A percentile compares a stretch with the other conserved stretches of the same genome.
phyloP scores from a whole-genome alignment of 2,888 invertebrate species.

The Nomada ruficornis region DNA sequence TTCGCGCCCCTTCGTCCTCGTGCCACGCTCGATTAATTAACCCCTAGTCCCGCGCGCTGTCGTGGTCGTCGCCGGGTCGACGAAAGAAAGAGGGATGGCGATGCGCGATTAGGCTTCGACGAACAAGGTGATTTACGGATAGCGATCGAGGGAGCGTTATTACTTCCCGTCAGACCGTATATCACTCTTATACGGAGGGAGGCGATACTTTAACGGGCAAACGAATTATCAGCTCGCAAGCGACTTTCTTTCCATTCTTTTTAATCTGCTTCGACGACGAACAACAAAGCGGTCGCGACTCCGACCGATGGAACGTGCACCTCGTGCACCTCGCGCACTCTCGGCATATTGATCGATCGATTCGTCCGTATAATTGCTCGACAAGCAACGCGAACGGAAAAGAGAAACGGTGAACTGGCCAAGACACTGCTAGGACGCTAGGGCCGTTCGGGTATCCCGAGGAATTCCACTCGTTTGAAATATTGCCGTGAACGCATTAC shows the following conservation, averaged over 20 bases:
- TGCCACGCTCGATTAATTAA: slow-evolving; percentile 34
- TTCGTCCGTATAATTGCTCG: slow-evolving; percentile 67
- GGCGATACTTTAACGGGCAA: slow-evolving; percentile 45
- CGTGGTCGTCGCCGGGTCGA: not conserved
- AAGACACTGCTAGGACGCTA: slow-evolving; percentile 40
- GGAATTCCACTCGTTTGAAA: slow-evolving; percentile 78
- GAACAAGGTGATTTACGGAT: slow-evolving; percentile 58
- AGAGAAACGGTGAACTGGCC: not conserved
- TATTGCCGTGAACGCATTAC: slow-evolving; percentile 78
- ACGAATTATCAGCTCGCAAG: slow-evolving; percentile 48
- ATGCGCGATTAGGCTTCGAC: slow-evolving; percentile 50
- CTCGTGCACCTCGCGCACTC: not conserved
- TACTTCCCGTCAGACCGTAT: slow-evolving; percentile 57
- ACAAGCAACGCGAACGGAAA: slow-evolving; percentile 41
- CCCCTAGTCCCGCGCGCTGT: slow-evolving; percentile 4
- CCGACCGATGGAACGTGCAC: not conserved
- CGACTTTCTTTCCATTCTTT: slow-evolving; percentile 32
- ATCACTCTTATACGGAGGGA: slow-evolving; percentile 34
- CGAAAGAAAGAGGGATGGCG: slow-evolving; percentile 34
- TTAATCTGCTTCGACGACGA: slow-evolving; percentile 22
- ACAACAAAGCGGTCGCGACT: slow-evolving; percentile 10
- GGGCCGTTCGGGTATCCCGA: slow-evolving; percentile 58
- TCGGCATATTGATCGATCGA: slow-evolving; percentile 64
- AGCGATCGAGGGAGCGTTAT: slow-evolving; percentile 53
- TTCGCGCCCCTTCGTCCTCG: slow-evolving; percentile 9